phyloP scores from a whole-genome alignment of 2,113 vertebrate species.

The Crotalus helleri region DNA sequence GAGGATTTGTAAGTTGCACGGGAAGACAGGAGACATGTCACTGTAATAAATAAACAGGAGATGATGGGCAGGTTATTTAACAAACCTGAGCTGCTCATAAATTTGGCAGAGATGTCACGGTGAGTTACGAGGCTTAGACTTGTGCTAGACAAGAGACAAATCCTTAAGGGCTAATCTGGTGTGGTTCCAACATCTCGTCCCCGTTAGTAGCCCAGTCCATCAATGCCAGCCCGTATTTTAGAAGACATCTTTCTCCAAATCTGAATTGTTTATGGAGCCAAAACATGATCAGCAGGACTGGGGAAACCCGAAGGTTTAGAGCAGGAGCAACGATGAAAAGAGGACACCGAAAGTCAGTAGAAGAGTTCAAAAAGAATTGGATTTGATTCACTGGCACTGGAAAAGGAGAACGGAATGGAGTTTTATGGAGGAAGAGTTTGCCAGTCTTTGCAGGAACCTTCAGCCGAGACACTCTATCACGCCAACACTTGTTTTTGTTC shows the following conservation, averaged over 20 bases:
- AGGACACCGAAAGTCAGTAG: too few species aligned
- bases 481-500: background rate
- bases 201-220: background rate
- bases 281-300: background rate
- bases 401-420: background rate
- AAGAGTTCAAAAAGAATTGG: background rate
- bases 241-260: background rate
- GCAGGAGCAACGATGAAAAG: background rate
- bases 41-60: background rate
- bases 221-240: background rate
- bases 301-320: background rate
- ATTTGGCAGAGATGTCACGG: background rate
- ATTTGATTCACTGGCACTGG: background rate
- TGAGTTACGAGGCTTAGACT: background rate
- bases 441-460: background rate
- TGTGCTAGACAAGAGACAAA: background rate
- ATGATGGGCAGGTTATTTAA: background rate
- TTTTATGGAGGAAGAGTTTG: background rate
- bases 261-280: background rate
- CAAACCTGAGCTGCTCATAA: background rate
- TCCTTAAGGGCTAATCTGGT: background rate
- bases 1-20: background rate
- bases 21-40: background rate
- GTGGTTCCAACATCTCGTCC: background rate
- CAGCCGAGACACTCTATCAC: background rate